Percentiles rank a stretch among this genome's conserved stretches.
phyloP scores from a whole-genome alignment of 2,797 vertebrate genomes.

The Chelon labrosus region DNA sequence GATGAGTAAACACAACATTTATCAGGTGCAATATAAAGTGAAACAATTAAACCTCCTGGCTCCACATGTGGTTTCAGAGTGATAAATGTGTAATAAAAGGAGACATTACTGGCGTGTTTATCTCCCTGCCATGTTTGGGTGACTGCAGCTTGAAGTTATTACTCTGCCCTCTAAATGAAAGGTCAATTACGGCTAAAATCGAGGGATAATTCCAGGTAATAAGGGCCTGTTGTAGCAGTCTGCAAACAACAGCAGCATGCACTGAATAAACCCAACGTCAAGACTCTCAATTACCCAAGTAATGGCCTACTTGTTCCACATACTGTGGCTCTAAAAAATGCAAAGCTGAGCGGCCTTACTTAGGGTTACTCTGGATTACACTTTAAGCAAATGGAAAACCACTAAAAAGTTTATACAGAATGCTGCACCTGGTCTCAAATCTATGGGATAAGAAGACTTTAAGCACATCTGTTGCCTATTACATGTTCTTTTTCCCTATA shows the following conservation, averaged over 20 bases:
- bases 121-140: too few species aligned
- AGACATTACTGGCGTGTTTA: background rate
- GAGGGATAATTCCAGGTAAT: slow-evolving; percentile 13
- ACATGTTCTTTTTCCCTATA: background rate
- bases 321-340: background rate
- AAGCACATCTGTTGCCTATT: background rate
- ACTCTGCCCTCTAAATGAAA: slow-evolving; percentile 3
- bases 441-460: background rate
- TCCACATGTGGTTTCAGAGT: slow-evolving; percentile 6
- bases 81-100: background rate
- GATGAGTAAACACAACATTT: background rate
- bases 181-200: background rate
- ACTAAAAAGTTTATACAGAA: background rate
- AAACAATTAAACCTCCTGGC: background rate
- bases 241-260: slow-evolving; percentile 10
- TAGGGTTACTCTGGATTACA: background rate
- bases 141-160: slow-evolving; percentile 38
- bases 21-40: background rate
- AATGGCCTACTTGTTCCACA: background rate
- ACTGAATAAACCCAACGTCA: background rate
- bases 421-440: slow-evolving; percentile 2
- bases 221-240: background rate
- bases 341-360: background rate
- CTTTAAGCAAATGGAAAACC: slow-evolving; percentile 11
- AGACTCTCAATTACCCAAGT: background rate